Evolutionary conservation across 2,113 vertebrate species (phyloP).

Genomic region (Gyps fulvus): DNA sequence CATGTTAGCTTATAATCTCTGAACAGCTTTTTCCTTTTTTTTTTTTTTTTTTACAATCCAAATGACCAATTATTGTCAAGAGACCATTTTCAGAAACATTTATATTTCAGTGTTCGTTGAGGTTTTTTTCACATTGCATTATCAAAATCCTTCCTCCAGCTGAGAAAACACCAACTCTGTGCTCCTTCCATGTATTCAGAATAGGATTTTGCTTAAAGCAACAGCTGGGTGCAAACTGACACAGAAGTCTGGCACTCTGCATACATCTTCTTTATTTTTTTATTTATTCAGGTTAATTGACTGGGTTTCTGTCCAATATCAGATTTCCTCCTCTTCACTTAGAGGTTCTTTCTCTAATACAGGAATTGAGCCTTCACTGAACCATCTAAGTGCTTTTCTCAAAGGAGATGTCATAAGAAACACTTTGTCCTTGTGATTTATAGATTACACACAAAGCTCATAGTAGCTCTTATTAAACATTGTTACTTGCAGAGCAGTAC

Average conservation of each 20-base stretch:
- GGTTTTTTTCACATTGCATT: neutral
- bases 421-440: neutral
- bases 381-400: neutral
- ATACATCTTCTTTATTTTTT: neutral
- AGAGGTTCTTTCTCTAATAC: neutral
- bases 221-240: neutral
- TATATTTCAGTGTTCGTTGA: neutral
- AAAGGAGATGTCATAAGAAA: neutral
- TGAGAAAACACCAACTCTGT: neutral
- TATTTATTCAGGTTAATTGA: neutral
- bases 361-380: neutral
- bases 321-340: neutral
- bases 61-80: neutral
- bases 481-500: neutral
- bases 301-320: neutral
- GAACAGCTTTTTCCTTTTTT: neutral
- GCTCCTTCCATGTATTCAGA: neutral
- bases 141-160: neutral
- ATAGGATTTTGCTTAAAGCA: neutral
- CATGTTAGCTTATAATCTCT: neutral
- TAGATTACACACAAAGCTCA: neutral
- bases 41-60: neutral
- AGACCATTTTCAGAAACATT: neutral
- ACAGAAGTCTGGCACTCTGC: neutral
- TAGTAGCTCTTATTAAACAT: neutral